These are phyloP conservation scores for Teleogryllus oceanicus DNA, from an alignment of 2,888 invertebrate species.

Conservation along the genomic window DNA sequence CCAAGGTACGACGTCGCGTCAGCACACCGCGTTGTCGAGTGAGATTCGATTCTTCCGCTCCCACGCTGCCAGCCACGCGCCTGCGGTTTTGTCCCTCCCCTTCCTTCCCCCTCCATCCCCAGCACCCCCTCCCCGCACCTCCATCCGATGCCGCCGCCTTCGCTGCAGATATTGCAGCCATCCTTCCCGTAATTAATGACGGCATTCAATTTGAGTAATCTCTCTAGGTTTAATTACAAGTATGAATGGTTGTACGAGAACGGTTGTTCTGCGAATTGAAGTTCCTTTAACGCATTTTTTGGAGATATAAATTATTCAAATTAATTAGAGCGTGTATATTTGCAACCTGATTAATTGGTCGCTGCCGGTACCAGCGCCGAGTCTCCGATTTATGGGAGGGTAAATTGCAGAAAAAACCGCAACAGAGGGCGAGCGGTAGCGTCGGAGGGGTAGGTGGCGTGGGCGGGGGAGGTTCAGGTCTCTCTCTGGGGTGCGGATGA, in stretches of 20 bases:
- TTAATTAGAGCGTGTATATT: slow-evolving; percentile 18
- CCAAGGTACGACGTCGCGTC: no score
- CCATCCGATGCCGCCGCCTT: background rate
- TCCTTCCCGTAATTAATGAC: background rate
- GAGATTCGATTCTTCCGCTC: no score
- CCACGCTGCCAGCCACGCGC: no score
- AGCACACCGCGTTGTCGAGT: no score
- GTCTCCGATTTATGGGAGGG: background rate
- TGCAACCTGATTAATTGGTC: slow-evolving; percentile 8
- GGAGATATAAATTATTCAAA: slow-evolving; percentile 18
- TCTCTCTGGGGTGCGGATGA: no score
- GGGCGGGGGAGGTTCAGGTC: background rate
- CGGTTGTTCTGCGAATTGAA: slow-evolving; percentile 18
- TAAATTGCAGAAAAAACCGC: background rate
- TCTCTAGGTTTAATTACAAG: slow-evolving; percentile 1
- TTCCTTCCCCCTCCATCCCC: no score
- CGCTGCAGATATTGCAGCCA: slow-evolving; percentile 18
- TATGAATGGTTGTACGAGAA: slow-evolving; percentile 18
- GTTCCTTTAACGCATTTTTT: slow-evolving; percentile 18
- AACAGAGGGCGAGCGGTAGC: background rate
- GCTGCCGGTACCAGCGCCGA: background rate
- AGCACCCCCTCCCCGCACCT: no score
- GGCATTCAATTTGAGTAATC: slow-evolving; percentile 2
- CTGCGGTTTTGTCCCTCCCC: no score
- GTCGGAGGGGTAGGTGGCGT: background rate